Conservation (phyloP, 2,797 vertebrate species). For the Tenualosa thibaudeaui region DNA sequence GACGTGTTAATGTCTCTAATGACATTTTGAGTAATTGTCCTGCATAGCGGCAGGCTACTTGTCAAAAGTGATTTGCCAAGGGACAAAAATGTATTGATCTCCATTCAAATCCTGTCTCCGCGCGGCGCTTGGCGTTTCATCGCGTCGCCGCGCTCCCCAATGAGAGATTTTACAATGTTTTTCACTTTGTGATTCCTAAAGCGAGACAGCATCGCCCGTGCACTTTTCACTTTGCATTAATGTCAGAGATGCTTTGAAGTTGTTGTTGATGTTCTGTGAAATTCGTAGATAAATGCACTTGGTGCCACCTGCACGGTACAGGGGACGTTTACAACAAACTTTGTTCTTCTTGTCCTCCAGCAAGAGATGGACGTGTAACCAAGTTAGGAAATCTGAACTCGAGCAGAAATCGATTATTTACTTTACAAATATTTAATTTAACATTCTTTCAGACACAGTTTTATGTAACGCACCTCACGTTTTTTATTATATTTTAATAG, state of each 20-base stretch:
- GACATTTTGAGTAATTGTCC: conserved; percentile 73
- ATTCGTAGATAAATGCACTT: not conserved
- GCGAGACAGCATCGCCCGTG: conserved; percentile 48
- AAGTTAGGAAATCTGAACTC: not conserved
- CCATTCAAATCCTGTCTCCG: conserved; percentile 68
- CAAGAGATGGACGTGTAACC: not conserved
- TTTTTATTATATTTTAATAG: not conserved
- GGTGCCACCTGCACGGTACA: not conserved
- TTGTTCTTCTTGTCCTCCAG: not conserved
- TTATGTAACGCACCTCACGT: not conserved
- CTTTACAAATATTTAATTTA: not conserved
- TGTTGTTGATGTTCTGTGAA: not conserved
- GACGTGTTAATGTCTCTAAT: conserved; percentile 70
- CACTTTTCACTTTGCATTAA: conserved; percentile 33
- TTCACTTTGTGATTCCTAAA: conserved; percentile 56
- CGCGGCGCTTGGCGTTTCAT: conserved; percentile 58
- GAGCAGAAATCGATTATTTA: not conserved
- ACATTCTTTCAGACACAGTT: not conserved
- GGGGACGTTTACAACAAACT: not conserved
- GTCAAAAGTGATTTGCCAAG: conserved; percentile 77
- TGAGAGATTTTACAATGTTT: conserved; percentile 68
- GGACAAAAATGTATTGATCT: conserved; percentile 74
- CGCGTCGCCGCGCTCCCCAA: conserved; percentile 52
- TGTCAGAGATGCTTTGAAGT: not conserved
- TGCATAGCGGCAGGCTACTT: conserved; percentile 69